A percentile compares a stretch with the other conserved stretches of the same genome.
These are phyloP conservation scores for Ceratina japonica DNA, from an alignment of 1,140 invertebrate genomes.

Conservation along the genomic window DNA sequence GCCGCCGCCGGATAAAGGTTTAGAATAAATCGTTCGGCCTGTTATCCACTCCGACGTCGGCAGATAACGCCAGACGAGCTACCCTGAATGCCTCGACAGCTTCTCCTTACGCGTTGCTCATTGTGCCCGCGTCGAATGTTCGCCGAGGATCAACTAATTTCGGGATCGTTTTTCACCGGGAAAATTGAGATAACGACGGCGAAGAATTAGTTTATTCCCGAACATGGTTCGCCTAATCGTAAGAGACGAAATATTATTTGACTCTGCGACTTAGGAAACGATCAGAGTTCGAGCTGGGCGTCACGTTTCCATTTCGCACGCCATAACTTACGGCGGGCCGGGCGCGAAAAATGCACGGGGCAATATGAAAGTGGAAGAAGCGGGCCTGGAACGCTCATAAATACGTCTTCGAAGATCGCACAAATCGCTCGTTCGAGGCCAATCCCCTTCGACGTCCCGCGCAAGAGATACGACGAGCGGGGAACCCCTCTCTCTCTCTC, in stretches of 20 bases:
- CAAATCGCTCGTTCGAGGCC: constrained; percentile 69
- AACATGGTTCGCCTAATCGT: too few relatives aligned
- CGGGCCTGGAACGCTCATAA: constrained; percentile 68
- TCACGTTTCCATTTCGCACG: constrained; percentile 24
- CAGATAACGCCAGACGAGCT: constrained; percentile 69
- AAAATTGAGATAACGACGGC: too few relatives aligned
- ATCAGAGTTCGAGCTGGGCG: not conserved
- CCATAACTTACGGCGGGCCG: constrained; percentile 23
- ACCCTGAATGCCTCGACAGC: constrained; percentile 53
- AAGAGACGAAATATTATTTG: not conserved
- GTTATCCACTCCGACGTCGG: constrained; percentile 77
- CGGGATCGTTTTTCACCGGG: not conserved
- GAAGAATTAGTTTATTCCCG: too few relatives aligned
- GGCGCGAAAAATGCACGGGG: constrained; percentile 53
- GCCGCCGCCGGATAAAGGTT: constrained; percentile 75
- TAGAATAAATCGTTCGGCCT: constrained; percentile 78
- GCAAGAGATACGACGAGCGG: constrained; percentile 53
- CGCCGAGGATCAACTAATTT: too few relatives aligned
- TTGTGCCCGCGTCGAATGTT: constrained; percentile 7
- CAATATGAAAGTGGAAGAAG: constrained; percentile 63
- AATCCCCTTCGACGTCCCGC: constrained; percentile 65
- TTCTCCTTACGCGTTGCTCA: constrained; percentile 26
- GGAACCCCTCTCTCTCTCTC: constrained; percentile 59
- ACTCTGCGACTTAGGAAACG: not conserved
- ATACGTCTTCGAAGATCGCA: constrained; percentile 71